Evolutionary conservation across 2,113 vertebrate genomes (phyloP), one percentile per base, ranked within the genome.

Genomic region (Larimichthys crocea): DNA sequence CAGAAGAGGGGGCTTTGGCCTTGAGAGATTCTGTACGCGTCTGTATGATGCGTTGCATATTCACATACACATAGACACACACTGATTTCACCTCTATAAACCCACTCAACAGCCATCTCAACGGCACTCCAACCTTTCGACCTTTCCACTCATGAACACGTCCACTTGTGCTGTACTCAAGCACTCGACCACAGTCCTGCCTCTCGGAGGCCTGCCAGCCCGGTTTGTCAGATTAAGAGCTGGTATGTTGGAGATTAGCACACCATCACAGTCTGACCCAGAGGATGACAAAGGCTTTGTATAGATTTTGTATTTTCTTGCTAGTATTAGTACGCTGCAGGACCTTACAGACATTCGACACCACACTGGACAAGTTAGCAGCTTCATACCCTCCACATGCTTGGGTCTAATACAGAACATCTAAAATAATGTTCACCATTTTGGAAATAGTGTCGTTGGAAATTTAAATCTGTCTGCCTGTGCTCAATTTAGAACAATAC

Each of bases 161-260:
- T 78, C 61, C 76, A 10, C 62, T 66, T 44, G 52, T 68, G 73
- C 72, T 26, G 50, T 40, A 8, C 84, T 73, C 56, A 19, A 9
- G 35, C 35, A 40, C 35, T 40, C 35, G n/a, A 56, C 62, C 35
- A 3, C 67, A 10, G 44, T 10, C 42, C 40, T 50, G 53, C 53
- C 60, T 72, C 71, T 46, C 6, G 2, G 31, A 56, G 52, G 10
- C 55, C 56, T 79, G 84, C 82, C 89, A 88, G 80, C 65, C 72
- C 6, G 59, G 72, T 90, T 93, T 93, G 92, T 91, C 93, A 89
- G 89, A 92, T 94, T 95, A 92, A 92, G 90, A 42, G 82, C 82
- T 82, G 72, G 57, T 67, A 76, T 80, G 85, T 81, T 76, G 65
- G 67, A 92, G 92, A 94, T 96, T 95, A 95, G 80, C 88, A 83